Conservation (phyloP, 2,797 vertebrate species). For the Dendrocincla fuliginosa region DNA sequence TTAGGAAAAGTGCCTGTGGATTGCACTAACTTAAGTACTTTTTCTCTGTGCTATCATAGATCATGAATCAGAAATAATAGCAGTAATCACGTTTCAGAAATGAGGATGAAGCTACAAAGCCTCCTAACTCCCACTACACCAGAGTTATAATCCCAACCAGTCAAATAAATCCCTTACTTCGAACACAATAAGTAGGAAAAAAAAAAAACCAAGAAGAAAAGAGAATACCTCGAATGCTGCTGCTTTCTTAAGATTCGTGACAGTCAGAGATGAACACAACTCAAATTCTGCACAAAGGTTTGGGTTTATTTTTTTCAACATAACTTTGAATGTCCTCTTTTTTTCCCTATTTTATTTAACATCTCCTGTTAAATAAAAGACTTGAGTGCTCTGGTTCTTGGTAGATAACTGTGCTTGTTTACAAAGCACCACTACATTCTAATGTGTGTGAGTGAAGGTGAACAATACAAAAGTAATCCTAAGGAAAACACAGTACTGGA, state of each 20-base stretch:
- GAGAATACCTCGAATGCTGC: neutral
- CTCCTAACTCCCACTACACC: neutral
- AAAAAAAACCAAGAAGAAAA: neutral
- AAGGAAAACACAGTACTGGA: neutral
- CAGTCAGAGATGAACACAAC: neutral
- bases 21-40: neutral
- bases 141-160: neutral
- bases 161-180: neutral
- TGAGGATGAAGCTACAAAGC: conserved; percentile 3
- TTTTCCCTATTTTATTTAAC: neutral
- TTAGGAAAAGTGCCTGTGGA: conserved; percentile 1
- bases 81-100: conserved; percentile 24
- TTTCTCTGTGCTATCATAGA: neutral
- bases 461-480: neutral
- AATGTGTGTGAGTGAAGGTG: neutral
- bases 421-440: neutral
- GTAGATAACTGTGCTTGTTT: neutral
- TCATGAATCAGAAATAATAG: conserved; percentile 35
- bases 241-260: neutral
- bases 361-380: neutral
- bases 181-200: neutral
- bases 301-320: neutral
- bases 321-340: neutral
- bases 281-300: neutral
- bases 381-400: neutral